Evolutionary conservation across 2,797 vertebrate species (phyloP), one percentile per base, ranked within the genome.

Genomic region (Heliangelus exortis): DNA sequence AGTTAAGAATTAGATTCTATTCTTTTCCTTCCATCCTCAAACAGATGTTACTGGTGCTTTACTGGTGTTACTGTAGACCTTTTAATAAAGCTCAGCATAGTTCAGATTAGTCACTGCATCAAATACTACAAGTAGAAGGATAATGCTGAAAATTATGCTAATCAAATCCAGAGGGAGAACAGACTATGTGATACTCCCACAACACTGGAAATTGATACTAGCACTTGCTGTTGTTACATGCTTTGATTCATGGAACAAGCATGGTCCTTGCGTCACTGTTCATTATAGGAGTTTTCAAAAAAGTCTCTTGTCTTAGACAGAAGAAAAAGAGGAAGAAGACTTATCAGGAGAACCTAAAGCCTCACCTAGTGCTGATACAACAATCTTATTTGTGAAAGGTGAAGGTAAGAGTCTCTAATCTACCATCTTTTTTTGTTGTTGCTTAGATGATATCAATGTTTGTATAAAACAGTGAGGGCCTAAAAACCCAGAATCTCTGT

Each of bases 361-460:
- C 48, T 99, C 99, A 15, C 99, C 99, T 13, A 98, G 98, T 65
- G 99, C 99, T 29, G 99, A 99, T 95, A 99, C 99, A 90, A 99
- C 99, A 83, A 99, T 99, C 95, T 96, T 99, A 47, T 99, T 99
- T 82, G 99, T 99, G 84, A 99, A 99, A 97, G 99, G 99, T 93
- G 99, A 99, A 95, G 99, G 99, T 99, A 97, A 97, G 87, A 43
- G 62, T 47, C 58, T 41, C 20, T 43, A 7, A 36, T 68, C 21
- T 78, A 7, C 33, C 6, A 3, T 39, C 15, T n/a, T 48, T 34
- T 41, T 80, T 18, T 57, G n/a, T 9, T 54, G 6, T 55, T 83
- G n/a, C 43, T 65, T 72, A 65, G 22, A 15, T 21, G 82, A 0
- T 33, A 31, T 61, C 17, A 58, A 2, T 48, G n/a, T 80, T 19